These are phyloP conservation scores for Nineta flava DNA, from an alignment of 2,888 invertebrate species.

Conservation along the genomic window DNA sequence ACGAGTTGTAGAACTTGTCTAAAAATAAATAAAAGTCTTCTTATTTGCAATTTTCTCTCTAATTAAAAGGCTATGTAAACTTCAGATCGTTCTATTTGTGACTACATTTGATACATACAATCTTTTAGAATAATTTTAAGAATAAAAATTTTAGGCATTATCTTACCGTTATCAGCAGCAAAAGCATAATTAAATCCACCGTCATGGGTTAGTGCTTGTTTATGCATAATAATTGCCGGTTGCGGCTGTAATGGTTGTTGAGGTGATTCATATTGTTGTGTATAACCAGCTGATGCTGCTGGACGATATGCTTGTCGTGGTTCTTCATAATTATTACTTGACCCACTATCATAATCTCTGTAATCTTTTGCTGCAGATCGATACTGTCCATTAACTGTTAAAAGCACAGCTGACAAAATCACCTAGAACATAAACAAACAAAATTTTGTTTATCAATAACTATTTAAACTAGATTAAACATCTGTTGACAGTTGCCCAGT, in stretches of 20 bases:
- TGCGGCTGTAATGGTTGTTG: slow-evolving; percentile 16
- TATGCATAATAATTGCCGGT: slow-evolving; percentile 41
- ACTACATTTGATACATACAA: too few species aligned
- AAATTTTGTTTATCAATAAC: too few species aligned
- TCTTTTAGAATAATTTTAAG: too few species aligned
- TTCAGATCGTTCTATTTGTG: too few species aligned
- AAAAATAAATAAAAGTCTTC: too few species aligned
- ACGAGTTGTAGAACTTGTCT: too few species aligned
- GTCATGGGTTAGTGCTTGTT: slow-evolving; percentile 45
- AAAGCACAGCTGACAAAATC: not conserved
- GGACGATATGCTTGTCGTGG: slow-evolving; percentile 9
- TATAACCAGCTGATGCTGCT: slow-evolving; percentile 7
- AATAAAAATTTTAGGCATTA: too few species aligned
- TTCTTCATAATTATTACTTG: not conserved
- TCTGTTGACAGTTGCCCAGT: too few species aligned
- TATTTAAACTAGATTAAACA: too few species aligned
- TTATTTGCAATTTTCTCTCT: too few species aligned
- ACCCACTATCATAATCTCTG: not conserved
- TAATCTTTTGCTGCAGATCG: not conserved
- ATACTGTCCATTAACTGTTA: not conserved
- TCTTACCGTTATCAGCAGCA: slow-evolving; percentile 46
- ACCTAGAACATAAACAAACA: too few species aligned
- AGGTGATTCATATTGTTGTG: slow-evolving; percentile 8
- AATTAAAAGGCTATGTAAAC: too few species aligned
- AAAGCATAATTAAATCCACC: slow-evolving; percentile 52